Evolutionary conservation across 1,140 invertebrate genomes (phyloP), one percentile per base, ranked within the genome.

Genomic region (Zophobas atratus): DNA sequence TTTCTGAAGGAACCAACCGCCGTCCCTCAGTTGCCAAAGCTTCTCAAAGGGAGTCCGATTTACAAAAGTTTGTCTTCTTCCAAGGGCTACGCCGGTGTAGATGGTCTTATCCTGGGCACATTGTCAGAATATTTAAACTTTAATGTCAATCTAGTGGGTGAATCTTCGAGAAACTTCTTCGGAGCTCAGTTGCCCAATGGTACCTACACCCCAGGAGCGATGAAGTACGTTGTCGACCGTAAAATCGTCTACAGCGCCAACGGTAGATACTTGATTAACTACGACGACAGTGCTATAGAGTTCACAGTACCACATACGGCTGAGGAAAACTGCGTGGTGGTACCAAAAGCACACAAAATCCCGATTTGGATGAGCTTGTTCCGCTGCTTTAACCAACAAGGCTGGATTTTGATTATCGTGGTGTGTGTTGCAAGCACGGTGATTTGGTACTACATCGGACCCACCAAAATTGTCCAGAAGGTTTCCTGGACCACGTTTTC

Each of bases 351-450:
- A 3, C 6, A 56, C 3, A 80, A 81, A 33, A 84, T 88, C 76
- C 88, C 86, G 1, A 78, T 86, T 46, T 87, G 87, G 84, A 67
- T 85, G n/a, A 77, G 81, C 2, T 84, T 87, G 4, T 87, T 86
- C 81, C 57, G 83, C 8, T 80, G 85, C 51, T 88, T 88, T 48
- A 6, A 5, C 20, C 20, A 4, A 8, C 3, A 3, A 8, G 8
- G 3, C 8, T 46, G 43, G 43, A 4, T 46, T 8, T 8, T 46
- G 43, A 46, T 46, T 4, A 46, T 3, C 8, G 3, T 46, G 43
- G 8, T 8, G 3, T 46, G 3, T 46, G 8, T 46, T 8, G 43
- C 43, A 8, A 4, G 43, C 8, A 46, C 43, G 8, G 8, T 46
- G 8, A 4, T 46, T 46, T 46, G 43, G 43, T 46, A 46, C 43